A percentile compares a stretch with the other conserved stretches of the same genome.
These are phyloP conservation scores for Neoascia interrupta DNA, from an alignment of 2,888 invertebrate genomes.

Conservation along the genomic window DNA sequence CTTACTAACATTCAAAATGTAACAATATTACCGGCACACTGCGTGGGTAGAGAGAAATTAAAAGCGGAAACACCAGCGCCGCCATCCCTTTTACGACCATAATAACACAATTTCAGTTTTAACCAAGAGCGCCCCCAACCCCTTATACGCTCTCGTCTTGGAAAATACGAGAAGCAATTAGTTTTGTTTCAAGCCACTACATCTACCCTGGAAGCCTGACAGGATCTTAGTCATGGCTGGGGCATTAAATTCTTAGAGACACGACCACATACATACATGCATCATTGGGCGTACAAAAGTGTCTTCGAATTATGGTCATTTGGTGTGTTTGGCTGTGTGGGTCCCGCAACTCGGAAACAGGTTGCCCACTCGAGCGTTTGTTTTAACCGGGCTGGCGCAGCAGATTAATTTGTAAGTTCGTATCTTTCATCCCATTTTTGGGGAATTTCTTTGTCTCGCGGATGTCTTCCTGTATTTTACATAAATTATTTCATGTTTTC, in stretches of 20 bases:
- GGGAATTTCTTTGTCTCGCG: neutral
- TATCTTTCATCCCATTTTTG: constrained; percentile 1
- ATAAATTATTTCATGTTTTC: constrained; percentile 21
- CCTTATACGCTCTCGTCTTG: neutral
- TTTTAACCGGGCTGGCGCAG: neutral
- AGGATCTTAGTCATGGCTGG: neutral
- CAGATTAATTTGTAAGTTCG: constrained; percentile 31
- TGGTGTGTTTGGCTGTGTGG: no score
- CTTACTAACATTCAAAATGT: constrained; percentile 17
- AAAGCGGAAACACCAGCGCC: constrained; percentile 33
- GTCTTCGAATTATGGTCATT: neutral
- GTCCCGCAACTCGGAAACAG: neutral
- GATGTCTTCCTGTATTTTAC: constrained; percentile 2
- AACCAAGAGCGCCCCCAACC: neutral
- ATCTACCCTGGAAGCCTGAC: neutral
- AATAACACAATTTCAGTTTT: constrained; percentile 40
- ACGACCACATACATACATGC: no score
- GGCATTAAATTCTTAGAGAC: constrained; percentile 7
- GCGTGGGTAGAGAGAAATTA: constrained; percentile 51
- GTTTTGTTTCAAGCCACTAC: constrained; percentile 16
- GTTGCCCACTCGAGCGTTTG: no score
- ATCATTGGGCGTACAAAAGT: neutral
- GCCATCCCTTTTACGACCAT: constrained; percentile 19
- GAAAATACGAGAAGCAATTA: constrained; percentile 16
- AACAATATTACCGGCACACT: neutral